Conservation (phyloP, 2,797 vertebrate genomes). For the Phrynocephalus vlangalii region DNA sequence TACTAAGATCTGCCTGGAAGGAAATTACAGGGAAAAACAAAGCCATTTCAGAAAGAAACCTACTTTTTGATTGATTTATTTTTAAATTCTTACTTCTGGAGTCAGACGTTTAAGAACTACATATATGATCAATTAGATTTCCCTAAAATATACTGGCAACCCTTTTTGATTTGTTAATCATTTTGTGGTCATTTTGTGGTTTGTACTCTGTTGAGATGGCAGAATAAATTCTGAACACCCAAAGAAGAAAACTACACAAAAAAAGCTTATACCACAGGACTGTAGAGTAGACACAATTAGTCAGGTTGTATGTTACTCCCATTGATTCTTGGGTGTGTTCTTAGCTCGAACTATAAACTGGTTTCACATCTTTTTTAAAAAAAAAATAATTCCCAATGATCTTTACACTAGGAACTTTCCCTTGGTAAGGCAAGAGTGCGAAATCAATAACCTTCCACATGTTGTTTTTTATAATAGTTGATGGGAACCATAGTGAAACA, state of each 20-base stretch:
- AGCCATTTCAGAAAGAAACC: constrained; percentile 32
- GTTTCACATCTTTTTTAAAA: no score
- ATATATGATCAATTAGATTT: not conserved
- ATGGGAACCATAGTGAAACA: no score
- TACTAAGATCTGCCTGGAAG: constrained; percentile 32
- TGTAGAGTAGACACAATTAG: not conserved
- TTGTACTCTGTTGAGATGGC: not conserved
- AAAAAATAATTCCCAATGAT: not conserved
- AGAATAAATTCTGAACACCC: not conserved
- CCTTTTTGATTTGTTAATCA: not conserved
- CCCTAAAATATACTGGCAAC: not conserved
- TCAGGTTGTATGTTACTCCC: not conserved
- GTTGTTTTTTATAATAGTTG: no score
- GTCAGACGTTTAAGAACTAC: not conserved
- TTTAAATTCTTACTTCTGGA: not conserved
- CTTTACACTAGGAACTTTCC: not conserved
- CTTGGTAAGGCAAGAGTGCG: not conserved
- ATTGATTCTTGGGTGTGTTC: no score
- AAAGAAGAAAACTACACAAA: not conserved
- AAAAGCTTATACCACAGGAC: not conserved
- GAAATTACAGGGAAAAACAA: constrained; percentile 47
- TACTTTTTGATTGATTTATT: constrained; percentile 22
- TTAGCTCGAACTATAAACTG: no score
- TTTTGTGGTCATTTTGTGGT: not conserved
- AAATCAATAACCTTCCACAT: no score